Conservation (phyloP, 2,113 vertebrate species). For the Oncorhynchus masou region DNA sequence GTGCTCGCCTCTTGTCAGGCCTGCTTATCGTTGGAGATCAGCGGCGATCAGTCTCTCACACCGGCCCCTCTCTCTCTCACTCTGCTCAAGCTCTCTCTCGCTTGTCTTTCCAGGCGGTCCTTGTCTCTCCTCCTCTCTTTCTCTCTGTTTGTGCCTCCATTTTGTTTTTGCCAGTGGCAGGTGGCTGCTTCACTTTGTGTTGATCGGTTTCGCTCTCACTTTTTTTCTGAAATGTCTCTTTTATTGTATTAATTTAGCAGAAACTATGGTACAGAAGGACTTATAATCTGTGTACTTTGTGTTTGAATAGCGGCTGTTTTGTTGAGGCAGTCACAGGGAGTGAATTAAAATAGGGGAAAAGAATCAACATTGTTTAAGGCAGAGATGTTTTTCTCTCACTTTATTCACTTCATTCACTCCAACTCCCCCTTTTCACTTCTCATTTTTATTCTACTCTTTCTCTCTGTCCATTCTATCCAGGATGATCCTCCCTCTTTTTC, state of each 20-base stretch:
- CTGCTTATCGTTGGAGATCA: conserved; percentile 89
- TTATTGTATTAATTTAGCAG: no score
- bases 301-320: no score
- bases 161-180: not conserved
- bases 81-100: conserved; percentile 45
- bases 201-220: not conserved
- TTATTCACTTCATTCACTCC: not conserved
- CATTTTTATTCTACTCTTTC: conserved; percentile 41
- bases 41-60: conserved; percentile 72
- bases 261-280: no score
- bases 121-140: conserved; percentile 1
- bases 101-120: conserved; percentile 16
- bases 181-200: not conserved
- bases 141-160: not conserved
- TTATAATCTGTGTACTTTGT: no score
- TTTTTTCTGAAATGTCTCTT: no score
- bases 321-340: no score
- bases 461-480: conserved; percentile 30
- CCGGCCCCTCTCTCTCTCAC: conserved; percentile 19
- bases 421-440: not conserved
- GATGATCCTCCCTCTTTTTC: not conserved
- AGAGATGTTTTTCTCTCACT: no score
- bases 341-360: no score
- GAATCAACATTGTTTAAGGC: no score
- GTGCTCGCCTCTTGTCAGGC: conserved; percentile 91